Evolutionary conservation across 2,113 vertebrate species (phyloP).

Genomic region (Nymphicus hollandicus): DNA sequence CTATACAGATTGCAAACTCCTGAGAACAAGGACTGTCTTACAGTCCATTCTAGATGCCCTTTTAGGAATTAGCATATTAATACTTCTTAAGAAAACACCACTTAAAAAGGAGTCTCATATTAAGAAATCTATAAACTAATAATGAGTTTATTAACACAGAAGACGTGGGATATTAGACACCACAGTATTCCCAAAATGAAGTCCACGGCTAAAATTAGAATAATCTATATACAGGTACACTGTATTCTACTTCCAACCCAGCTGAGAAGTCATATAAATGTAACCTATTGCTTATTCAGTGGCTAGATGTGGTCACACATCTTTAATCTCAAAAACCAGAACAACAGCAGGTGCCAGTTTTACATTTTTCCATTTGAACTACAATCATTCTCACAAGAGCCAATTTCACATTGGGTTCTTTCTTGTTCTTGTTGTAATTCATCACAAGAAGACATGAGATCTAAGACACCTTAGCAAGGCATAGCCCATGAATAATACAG

Average conservation of each 20-base stretch:
- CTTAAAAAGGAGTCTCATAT: neutral
- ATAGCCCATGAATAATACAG: slow-evolving; percentile 55
- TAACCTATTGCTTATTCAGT: neutral
- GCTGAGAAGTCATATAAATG: neutral
- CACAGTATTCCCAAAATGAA: neutral
- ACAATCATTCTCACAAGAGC: slow-evolving; percentile 56
- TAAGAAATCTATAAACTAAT: neutral
- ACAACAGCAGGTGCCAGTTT: slow-evolving; percentile 23
- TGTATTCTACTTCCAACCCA: neutral
- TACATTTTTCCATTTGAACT: slow-evolving; percentile 66
- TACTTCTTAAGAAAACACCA: neutral
- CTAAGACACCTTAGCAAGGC: neutral
- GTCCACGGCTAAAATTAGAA: neutral
- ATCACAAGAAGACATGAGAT: slow-evolving; percentile 63
- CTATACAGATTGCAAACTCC: neutral
- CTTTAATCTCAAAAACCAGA: slow-evolving; percentile 50
- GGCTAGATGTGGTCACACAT: neutral
- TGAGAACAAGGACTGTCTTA: neutral
- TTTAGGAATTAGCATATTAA: neutral
- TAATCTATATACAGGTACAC: neutral
- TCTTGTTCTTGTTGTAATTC: slow-evolving; percentile 64
- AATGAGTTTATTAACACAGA: neutral
- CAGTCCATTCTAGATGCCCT: no score
- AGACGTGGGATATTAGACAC: neutral
- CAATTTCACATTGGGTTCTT: slow-evolving; percentile 57